These are phyloP conservation scores for Laspeyria flexula DNA, from an alignment of 2,888 invertebrate species.

Conservation along the genomic window DNA sequence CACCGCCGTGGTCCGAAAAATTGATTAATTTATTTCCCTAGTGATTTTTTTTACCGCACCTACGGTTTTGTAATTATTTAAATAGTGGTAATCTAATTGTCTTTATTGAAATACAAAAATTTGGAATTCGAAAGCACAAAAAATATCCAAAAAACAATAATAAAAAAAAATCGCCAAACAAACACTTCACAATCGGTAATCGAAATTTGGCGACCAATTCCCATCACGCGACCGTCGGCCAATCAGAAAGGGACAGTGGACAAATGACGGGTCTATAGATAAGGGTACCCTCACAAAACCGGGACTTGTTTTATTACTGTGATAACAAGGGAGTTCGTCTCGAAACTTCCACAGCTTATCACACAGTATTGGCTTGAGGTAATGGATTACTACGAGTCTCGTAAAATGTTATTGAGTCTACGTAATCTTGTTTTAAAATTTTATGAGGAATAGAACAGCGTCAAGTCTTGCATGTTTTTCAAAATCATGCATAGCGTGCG, in stretches of 20 bases:
- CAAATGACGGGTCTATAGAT: conserved; percentile 16
- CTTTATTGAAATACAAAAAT: background rate
- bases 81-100: no score
- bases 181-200: conserved; percentile 5
- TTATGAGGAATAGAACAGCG: background rate
- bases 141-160: background rate
- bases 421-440: background rate
- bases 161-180: background rate
- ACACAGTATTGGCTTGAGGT: conserved; percentile 4
- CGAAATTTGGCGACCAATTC: conserved; percentile 1
- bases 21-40: no score
- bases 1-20: no score
- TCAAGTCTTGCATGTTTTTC: no score
- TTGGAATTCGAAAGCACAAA: background rate
- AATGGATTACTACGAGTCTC: conserved; percentile 9
- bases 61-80: no score
- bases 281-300: conserved; percentile 9
- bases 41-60: no score
- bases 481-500: no score
- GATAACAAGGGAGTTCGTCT: conserved; percentile 14
- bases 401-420: conserved; percentile 9
- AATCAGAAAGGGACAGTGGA: conserved; percentile 11
- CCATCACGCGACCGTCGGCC: conserved; percentile 2
- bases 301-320: conserved; percentile 9
- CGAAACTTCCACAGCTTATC: conserved; percentile 6